Percentiles rank a stretch among this genome's conserved stretches.
phyloP scores from a whole-genome alignment of 2,797 vertebrate species.

The Anisognathus igniventris region DNA sequence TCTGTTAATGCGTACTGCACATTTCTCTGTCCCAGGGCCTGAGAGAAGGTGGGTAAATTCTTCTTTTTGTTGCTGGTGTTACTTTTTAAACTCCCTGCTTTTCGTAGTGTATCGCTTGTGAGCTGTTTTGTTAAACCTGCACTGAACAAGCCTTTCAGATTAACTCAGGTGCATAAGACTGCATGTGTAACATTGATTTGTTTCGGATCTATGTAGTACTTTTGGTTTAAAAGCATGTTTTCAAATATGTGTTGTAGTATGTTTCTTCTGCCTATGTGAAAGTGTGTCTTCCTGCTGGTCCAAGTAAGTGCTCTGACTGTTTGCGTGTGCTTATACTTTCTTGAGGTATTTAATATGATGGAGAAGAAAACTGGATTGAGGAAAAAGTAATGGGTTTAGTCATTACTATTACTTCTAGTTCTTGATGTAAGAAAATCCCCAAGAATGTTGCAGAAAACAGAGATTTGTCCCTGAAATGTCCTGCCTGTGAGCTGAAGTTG shows the following conservation, averaged over 20 bases:
- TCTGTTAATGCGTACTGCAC: background rate
- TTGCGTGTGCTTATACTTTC: background rate
- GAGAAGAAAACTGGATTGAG: background rate
- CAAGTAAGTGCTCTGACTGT: background rate
- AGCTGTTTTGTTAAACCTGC: background rate
- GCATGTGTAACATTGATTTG: background rate
- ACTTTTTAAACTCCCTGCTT: background rate
- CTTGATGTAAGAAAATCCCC: background rate
- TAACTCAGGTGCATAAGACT: background rate
- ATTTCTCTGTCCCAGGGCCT: background rate
- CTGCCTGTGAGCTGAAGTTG: background rate
- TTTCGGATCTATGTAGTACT: background rate
- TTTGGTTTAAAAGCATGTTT: background rate
- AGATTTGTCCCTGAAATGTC: background rate
- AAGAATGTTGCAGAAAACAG: background rate
- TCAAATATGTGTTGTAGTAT: accelerated
- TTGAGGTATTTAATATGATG: background rate
- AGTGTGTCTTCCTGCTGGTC: background rate
- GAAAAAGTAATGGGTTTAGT: background rate
- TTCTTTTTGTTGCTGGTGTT: background rate
- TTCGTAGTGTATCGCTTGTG: accelerated
- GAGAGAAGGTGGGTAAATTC: background rate
- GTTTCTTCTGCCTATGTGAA: background rate
- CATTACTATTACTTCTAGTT: background rate
- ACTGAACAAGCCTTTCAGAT: background rate